Conservation (phyloP, 2,113 vertebrate genomes). For the Physeter macrocephalus region DNA sequence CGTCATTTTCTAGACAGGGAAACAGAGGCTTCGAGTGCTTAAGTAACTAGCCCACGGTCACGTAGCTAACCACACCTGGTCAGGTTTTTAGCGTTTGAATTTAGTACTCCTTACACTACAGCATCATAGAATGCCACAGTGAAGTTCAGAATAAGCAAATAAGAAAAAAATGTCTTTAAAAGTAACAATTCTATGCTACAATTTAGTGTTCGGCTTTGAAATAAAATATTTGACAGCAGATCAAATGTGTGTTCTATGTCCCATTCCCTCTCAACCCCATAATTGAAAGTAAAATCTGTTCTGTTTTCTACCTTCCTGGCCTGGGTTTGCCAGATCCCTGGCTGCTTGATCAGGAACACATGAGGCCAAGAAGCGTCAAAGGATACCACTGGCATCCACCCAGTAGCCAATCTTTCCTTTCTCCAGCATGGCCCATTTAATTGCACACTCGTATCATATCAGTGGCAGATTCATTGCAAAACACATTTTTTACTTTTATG, state of each 20-base stretch:
- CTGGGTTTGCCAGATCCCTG: conserved; percentile 67
- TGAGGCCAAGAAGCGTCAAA: conserved; percentile 69
- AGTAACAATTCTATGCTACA: conserved; percentile 63
- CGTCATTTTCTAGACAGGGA: background rate
- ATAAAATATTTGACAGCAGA: conserved; percentile 62
- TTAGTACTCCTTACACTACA: background rate
- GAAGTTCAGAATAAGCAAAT: conserved; percentile 59
- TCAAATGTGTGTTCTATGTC: conserved; percentile 44
- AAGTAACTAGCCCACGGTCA: background rate
- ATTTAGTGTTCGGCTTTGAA: conserved; percentile 67
- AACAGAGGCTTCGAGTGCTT: background rate
- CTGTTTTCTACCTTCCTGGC: conserved; percentile 69
- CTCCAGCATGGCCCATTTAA: conserved; percentile 70
- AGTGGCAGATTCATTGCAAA: conserved; percentile 75
- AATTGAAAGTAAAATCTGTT: conserved; percentile 40
- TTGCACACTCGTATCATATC: conserved; percentile 67
- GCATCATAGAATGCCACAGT: conserved; percentile 32
- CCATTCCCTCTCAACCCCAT: background rate
- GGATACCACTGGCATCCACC: conserved; percentile 66
- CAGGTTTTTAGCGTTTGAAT: background rate
- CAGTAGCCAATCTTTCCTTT: conserved; percentile 71
- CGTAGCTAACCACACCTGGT: background rate
- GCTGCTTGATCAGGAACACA: conserved; percentile 76
- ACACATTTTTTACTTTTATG: conserved; percentile 75
- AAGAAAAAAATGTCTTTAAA: conserved; percentile 26